These are phyloP conservation scores for Meloidogyne exigua DNA, from an alignment of 1,140 invertebrate species.

Conservation along the genomic window DNA sequence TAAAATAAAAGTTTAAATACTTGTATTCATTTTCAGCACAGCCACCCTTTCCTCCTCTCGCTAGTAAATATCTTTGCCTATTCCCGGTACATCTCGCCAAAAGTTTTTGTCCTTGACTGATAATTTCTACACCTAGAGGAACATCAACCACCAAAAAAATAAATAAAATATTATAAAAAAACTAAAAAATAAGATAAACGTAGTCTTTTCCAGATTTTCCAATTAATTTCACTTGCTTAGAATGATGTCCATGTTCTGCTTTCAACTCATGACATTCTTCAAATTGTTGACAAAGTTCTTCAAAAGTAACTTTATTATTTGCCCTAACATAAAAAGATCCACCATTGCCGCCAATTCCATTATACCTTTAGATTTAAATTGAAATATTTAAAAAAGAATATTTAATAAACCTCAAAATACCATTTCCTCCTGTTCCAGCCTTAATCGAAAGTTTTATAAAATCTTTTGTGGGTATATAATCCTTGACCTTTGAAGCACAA, in stretches of 20 bases:
- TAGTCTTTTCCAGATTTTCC: slow-evolving; percentile 42
- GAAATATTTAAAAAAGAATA: neutral
- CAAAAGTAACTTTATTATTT: slow-evolving; percentile 43
- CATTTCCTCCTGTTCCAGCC: slow-evolving; percentile 31
- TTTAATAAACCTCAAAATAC: slow-evolving; percentile 24
- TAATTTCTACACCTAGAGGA: slow-evolving; percentile 59
- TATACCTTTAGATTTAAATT: slow-evolving; percentile 40
- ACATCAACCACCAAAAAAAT: slow-evolving; percentile 47
- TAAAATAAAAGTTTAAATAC: slow-evolving; percentile 29
- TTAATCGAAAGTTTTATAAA: slow-evolving; percentile 31
- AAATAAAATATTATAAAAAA: neutral
- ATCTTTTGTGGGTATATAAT: slow-evolving; percentile 30
- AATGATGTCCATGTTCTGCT: slow-evolving; percentile 36
- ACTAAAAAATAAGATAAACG: slow-evolving; percentile 40
- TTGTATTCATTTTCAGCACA: slow-evolving; percentile 44
- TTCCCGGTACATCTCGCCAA: slow-evolving; percentile 48
- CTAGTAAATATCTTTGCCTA: slow-evolving; percentile 50
- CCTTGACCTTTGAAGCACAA: neutral
- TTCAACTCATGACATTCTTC: slow-evolving; percentile 18
- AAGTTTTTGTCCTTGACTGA: slow-evolving; percentile 42
- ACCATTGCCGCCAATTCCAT: slow-evolving; percentile 58
- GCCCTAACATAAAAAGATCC: slow-evolving; percentile 49
- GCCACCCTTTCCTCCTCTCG: slow-evolving; percentile 58
- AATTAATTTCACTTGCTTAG: slow-evolving; percentile 36
- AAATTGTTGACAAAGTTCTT: slow-evolving; percentile 43